Base-by-base conservation (phyloP, 2,888 invertebrate genomes). In the Tanytarsus gracilentus region DNA sequence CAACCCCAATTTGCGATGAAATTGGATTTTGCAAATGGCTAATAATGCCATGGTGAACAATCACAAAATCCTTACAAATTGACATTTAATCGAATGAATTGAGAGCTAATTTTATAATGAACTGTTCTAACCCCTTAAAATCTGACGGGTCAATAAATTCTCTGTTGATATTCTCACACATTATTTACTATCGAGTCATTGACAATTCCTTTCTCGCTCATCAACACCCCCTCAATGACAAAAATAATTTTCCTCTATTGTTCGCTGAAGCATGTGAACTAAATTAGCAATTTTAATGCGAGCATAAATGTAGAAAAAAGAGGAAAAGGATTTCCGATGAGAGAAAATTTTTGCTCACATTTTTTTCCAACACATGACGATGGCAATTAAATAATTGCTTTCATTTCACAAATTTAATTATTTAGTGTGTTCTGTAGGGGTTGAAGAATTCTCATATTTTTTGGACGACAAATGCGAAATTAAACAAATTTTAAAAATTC, bases 281-380 rank as follows among this genome's bases (percentile, higher is more conserved):
- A 44, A 44, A 44, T 44, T 44, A 18, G 44, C 44, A 44, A 44
- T 44, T 44, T 44, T 44, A 9, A 33, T 33, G n/a, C 33, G n/a
- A 23, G 44, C 18, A 23, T 21, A 21, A 44, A 8, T 44, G 16
- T 5, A 44, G 11, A 7, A 11, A 44, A 23, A 44, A 44, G 21
- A n/a, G n/a, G n/a, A n/a, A 44, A 44, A 44, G 44, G 44, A 44
- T 44, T 11, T 44, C 44, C 44, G 44, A 44, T 44, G 44, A 44
- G n/a, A n/a, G n/a, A n/a, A n/a, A n/a, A 11, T 36, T 36, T 36
- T 14, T 36, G 16, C 16, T 14, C 14, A 36, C 36, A 36, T 5
- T 14, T 36, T 16, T 36, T 36, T n/a, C n/a, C n/a, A 36, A 36
- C 16, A 36, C 36, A 36, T 36, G n/a, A 36, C 14, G 36, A 36